Percentiles rank a stretch among this genome's conserved stretches.
These are phyloP conservation scores for Panurus biarmicus DNA, from an alignment of 2,113 vertebrate species.

Conservation along the genomic window DNA sequence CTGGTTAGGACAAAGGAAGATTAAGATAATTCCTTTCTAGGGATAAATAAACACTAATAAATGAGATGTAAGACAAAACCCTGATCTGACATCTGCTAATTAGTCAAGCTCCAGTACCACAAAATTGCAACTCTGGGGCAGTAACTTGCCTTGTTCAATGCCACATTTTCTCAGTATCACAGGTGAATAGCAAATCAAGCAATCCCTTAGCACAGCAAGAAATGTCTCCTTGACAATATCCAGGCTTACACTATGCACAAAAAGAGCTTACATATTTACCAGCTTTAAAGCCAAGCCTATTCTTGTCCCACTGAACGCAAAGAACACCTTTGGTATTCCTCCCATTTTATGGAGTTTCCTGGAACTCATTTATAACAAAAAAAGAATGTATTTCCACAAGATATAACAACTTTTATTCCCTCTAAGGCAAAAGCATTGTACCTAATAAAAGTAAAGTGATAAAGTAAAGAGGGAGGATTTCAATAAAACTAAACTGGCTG, in stretches of 20 bases:
- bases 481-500: background rate
- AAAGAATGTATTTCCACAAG: background rate
- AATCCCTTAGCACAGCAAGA: background rate
- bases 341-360: background rate
- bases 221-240: background rate
- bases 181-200: background rate
- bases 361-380: background rate
- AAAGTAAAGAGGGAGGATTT: background rate
- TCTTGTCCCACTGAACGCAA: background rate
- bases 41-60: background rate
- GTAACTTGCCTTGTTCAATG: background rate
- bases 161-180: background rate
- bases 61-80: background rate
- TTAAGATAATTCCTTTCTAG: background rate
- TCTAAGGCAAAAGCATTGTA: background rate
- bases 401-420: background rate
- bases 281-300: background rate
- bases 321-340: background rate
- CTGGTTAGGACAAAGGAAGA: background rate
- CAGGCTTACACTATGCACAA: background rate
- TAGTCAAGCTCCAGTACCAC: background rate
- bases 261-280: background rate
- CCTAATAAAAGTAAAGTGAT: background rate
- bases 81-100: background rate
- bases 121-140: background rate